A percentile compares a stretch with the other conserved stretches of the same genome.
Conservation (phyloP, 2,888 invertebrate species). For the Sphaeridia pumilis region DNA sequence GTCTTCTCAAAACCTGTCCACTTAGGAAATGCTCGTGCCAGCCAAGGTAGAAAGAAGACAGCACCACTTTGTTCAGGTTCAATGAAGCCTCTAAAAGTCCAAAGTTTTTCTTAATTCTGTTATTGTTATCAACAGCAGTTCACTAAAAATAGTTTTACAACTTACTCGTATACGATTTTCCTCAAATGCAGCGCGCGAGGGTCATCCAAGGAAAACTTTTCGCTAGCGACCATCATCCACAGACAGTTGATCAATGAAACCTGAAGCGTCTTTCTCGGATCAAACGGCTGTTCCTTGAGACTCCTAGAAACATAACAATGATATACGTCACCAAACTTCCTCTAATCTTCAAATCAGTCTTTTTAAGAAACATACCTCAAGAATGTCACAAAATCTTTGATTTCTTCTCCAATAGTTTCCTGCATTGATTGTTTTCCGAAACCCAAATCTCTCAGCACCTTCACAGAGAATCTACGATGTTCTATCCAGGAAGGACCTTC, state of each 20-base stretch:
- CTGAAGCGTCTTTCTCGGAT: conserved; percentile 19
- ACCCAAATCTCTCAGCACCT: conserved; percentile 22
- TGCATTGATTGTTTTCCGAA: conserved; percentile 28
- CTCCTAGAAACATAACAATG: conserved; percentile 7
- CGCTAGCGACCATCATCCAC: conserved; percentile 25
- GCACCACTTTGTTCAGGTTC: conserved; percentile 28
- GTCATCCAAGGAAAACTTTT: conserved; percentile 24
- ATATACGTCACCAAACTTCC: background rate
- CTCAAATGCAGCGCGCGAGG: conserved; percentile 18
- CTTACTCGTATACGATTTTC: conserved; percentile 20
- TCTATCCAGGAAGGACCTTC: conserved; percentile 19
- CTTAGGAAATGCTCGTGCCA: conserved; percentile 23
- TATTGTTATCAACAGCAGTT: no score
- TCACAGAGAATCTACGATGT: conserved; percentile 23
- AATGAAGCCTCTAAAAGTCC: conserved; percentile 24
- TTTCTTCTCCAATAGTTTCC: conserved; percentile 19
- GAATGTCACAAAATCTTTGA: conserved; percentile 15
- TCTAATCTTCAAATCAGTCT: no score
- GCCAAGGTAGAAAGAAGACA: conserved; percentile 25
- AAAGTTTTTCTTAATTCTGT: background rate
- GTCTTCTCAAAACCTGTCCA: conserved; percentile 24
- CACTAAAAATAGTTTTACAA: background rate
- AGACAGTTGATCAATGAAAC: conserved; percentile 28
- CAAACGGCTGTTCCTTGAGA: conserved; percentile 9
- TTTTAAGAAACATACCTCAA: conserved; percentile 13